Base-by-base conservation (phyloP, 2,888 invertebrate genomes). In the Mayetiola destructor region DNA sequence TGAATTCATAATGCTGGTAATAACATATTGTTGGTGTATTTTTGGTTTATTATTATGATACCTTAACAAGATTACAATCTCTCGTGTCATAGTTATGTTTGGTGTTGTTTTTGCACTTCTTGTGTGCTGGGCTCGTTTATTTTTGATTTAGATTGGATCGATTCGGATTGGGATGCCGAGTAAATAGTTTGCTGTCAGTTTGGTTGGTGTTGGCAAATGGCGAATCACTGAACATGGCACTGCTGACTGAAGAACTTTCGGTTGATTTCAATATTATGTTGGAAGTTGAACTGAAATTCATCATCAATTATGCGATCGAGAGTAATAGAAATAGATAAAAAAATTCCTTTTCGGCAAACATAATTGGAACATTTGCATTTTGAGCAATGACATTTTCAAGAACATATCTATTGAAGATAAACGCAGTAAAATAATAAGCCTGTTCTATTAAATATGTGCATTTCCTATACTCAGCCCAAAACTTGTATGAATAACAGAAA, bases 1-100 rank as follows among this genome's bases (percentile, higher is more conserved):
- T 53, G 53, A 53, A 53, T 53, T 53, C 29, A 53, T 53, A 30
- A 53, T 53, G 53, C 30, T 53, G 27, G 20, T 53, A 53, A 53
- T 53, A 53, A 53, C 30, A 53, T 53, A 53, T 53, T 53, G 53
- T 53, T 53, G 53, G 53, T 23, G 48, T 48, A 42, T 53, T 56
- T n/a, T n/a, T n/a, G n/a, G 56, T 56, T 56, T 35, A 36, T 56
- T 56, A 56, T 56, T 56, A 56, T 56, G 56, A 56, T 56, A 30
- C 56, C 36, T 56, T 56, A 56, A 56, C 56, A 56, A 56, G 56
- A 56, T 56, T 56, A 56, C 56, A 56, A 56, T 56, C 56, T 40
- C 30, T 52, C 29, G 10, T 18, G 21, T 20, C 29, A 20, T 30
- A 30, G 18, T 32, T 53, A 16, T 14, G 27, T 12, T 4, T 52